Evolutionary conservation across 1,140 invertebrate species (phyloP), one percentile per base, ranked within the genome.

Genomic region (Cryptotermes secundus): DNA sequence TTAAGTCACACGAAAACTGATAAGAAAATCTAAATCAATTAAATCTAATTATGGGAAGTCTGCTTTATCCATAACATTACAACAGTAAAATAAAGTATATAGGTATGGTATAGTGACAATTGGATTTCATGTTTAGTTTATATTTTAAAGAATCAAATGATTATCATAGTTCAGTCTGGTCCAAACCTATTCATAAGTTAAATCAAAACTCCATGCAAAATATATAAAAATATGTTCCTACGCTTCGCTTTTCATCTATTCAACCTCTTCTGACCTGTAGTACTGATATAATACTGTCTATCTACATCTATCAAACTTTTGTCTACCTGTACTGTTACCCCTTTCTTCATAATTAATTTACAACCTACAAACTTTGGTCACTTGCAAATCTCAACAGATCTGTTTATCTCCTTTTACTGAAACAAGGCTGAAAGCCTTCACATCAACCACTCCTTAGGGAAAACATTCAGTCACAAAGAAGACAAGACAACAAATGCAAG

Each of bases 351-450:
- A 72, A 12, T 6, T 72, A 31, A 72, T n/a, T 72, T 31, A 72
- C 59, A 72, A 72, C n/a, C 59, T 72, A 72, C n/a, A 31, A n/a
- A 72, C 59, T 72, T 72, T 72, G 59, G 59, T 72, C 59, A 31
- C 16, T 31, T 72, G n/a, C 59, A 72, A 72, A 72, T n/a, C 59
- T 72, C 31, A 72, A 31, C 26, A 72, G 31, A 31, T 72, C 4
- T n/a, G 31, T 72, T 72, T n/a, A 31, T 3, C n/a, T 14, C 26
- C n/a, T 72, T n/a, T 31, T 31, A 72, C 10, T 1, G 59, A 72
- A 72, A 31, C 4, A 72, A 26, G n/a, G n/a, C 26, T 72, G 26
- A 72, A 31, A 72, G n/a, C 31, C 26, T 49, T 72, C n/a, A 72
- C 59, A 72, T 72, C 26, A 72, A 14, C 53, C 59, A 72, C 9